Evolutionary conservation across 2,888 invertebrate genomes (phyloP), one percentile per base, ranked within the genome.

Genomic region (Sarcophaga carnaria): DNA sequence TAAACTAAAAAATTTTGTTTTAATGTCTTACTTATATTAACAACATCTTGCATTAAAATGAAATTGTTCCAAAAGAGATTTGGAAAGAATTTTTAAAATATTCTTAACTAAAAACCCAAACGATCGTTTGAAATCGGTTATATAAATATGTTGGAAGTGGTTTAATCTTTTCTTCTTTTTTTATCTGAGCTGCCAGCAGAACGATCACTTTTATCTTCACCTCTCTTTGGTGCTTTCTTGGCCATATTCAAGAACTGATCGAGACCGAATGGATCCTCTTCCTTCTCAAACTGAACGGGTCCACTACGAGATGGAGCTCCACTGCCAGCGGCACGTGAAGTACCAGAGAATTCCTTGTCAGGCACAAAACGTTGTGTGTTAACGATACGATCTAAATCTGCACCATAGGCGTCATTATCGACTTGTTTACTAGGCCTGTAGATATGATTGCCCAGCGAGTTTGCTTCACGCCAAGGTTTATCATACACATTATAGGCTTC

Each of bases 241-340:
- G 99, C 99, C 93, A 98, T 98, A 90, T 97, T 97, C 95, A 99
- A 97, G 95, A 99, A 99, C 94, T 98, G 98, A 94, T 99, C 99
- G 91, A 99, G 95, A 93, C 99, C 99, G 94, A 99, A 99, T 88
- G 99, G 98, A 96, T 99, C 99, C 90, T 94, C 94, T 87, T 96
- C 96, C 89, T 96, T 96, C 92, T 98, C 98, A 93, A 99, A 99
- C 94, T 99, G 98, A 37, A 99, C 99, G 0, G 99, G 99, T 0
- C 98, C 99, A 12, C 96, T 95, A n/a, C 98, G 95, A n/a, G 90
- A 88, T 0, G 95, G 93, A 60, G 95, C 95, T 45, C 92, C 91
- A 69, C 94, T 94, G 25, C 94, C 93, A 49, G 94, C 94, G 47
- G 94, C 93, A 85, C 97, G 94, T 91, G 98, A 97, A 0, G 98